A percentile compares a stretch with the other conserved stretches of the same genome.
Evolutionary conservation across 2,113 vertebrate species (phyloP).

Genomic region (Aspiorhynchus laticeps): DNA sequence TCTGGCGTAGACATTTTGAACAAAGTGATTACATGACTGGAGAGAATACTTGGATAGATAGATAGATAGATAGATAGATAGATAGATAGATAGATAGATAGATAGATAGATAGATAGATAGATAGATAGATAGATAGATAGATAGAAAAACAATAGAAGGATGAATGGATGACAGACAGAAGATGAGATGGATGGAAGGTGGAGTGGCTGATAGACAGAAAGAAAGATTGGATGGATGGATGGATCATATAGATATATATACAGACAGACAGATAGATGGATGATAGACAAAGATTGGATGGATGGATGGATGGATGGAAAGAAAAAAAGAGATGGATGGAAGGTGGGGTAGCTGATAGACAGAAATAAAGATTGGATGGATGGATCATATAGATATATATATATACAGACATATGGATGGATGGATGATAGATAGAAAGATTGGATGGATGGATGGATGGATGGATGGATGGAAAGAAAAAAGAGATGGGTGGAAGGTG

Average conservation of each 20-base stretch:
- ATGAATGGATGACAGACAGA: not conserved
- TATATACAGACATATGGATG: no score
- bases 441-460: not conserved
- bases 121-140: not conserved
- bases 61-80: not conserved
- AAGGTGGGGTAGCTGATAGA: no score
- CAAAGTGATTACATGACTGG: not conserved
- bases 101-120: not conserved
- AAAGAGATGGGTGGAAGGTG: no score
- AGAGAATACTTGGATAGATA: not conserved
- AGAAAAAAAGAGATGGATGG: not conserved
- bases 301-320: not conserved
- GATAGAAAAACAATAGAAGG: not conserved
- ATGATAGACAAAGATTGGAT: not conserved
- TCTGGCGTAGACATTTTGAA: not conserved
- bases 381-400: no score
- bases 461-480: not conserved
- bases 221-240: not conserved
- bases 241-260: not conserved
- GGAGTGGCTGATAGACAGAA: not conserved
- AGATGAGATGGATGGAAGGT: not conserved
- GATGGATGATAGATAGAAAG: not conserved
- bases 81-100: not conserved
- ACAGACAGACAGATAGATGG: not conserved
- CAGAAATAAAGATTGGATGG: not conserved